These are phyloP conservation scores for Thymallus thymallus DNA, from an alignment of 2,113 vertebrate genomes.

Conservation along the genomic window DNA sequence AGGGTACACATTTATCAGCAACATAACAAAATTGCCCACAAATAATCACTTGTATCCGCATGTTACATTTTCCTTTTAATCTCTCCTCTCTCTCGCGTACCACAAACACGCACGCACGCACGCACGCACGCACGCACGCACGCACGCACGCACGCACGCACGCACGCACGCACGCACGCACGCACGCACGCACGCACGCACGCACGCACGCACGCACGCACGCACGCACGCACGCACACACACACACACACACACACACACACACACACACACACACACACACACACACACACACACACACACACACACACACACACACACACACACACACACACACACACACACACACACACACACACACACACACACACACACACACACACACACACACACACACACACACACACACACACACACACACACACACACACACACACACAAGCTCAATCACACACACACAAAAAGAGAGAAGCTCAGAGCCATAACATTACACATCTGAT, in stretches of 20 bases:
- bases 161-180: background rate
- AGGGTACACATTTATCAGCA: background rate
- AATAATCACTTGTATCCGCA: too few species aligned
- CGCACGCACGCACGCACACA: constrained; percentile 10
- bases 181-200: constrained; percentile 7
- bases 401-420: constrained; percentile 12
- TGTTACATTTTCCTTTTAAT: too few species aligned
- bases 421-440: constrained; percentile 7
- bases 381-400: constrained; percentile 22
- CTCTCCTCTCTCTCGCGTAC: background rate
- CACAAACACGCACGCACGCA: constrained; percentile 22
- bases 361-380: constrained; percentile 24
- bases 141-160: constrained; percentile 17
- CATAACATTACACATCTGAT: too few species aligned
- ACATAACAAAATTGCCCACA: too few species aligned
- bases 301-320: constrained; percentile 18
- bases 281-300: constrained; percentile 5
- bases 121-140: background rate
- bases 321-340: constrained; percentile 26
- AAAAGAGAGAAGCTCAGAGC: constrained; percentile 12
- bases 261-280: constrained; percentile 13
- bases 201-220: background rate
- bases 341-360: constrained; percentile 5
- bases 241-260: constrained; percentile 7
- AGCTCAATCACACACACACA: constrained; percentile 8